Base-by-base conservation (phyloP, 2,888 invertebrate species). In the Pyralis farinalis region DNA sequence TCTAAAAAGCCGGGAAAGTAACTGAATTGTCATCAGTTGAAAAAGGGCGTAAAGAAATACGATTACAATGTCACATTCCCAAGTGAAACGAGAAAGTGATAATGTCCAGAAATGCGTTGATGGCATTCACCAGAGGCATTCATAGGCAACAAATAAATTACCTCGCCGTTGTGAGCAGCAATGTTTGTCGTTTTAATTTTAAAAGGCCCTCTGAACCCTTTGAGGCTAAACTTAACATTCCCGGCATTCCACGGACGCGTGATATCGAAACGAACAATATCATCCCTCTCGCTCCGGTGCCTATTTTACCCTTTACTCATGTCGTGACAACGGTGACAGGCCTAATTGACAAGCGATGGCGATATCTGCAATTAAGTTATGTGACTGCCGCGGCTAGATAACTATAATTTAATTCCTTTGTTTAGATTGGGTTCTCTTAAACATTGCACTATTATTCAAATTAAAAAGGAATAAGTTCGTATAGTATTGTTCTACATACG, bases 181-280 rank as follows among this genome's bases (percentile, higher is more conserved):
- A 60, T 81, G 74, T 84, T 82, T 84, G 78, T 79, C 77, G 72
- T 81, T 81, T 82, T 77, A 78, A 85, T 84, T 86, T 80, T 70
- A 66, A 75, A 80, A 81, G 71, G 73, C 73, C 73, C 77, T 80
- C 73, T 58, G 64, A 73, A 65, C 72, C 74, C 78, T 84, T 80
- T 78, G 81, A 74, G 68, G 51, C 63, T 69, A 63, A 74, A 75
- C 70, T 81, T 80, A 69, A 76, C 81, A 83, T 86, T 78, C 83
- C 71, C 61, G 38, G 58, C 75, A 74, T 83, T 69, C 80, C 76
- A 55, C 55, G 69, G 57, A 62, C 74, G 79, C 74, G 78, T 74
- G 64, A 76, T 70, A 64, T 63, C 62, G 63, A 59, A 53, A 60
- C 40, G 50, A 39, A 51, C 63, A 44, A 49, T 46, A 43, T 46